phyloP scores from a whole-genome alignment of 2,797 vertebrate genomes.

The Fundulus diaphanus region DNA sequence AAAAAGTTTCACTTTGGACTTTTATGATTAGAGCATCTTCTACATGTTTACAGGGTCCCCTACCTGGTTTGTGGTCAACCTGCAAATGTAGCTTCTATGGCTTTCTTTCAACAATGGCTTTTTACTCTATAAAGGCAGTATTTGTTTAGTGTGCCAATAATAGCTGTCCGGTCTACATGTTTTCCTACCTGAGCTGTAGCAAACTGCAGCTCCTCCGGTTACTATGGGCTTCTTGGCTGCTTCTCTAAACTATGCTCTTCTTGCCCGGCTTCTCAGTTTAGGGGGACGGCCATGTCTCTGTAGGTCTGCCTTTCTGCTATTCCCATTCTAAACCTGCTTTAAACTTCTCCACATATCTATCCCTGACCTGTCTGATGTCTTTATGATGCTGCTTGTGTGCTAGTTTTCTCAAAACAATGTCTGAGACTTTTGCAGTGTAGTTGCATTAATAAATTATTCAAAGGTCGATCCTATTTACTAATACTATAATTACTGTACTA shows the following conservation, averaged over 20 bases:
- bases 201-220: not conserved
- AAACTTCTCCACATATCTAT: not conserved
- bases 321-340: not conserved
- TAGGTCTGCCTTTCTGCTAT: not conserved
- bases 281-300: not conserved
- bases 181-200: too few species aligned
- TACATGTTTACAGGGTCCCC: not conserved
- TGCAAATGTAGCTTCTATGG: not conserved
- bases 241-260: not conserved
- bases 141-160: not conserved
- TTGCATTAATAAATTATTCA: too few species aligned
- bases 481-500: too few species aligned
- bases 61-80: not conserved
- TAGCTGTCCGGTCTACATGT: not conserved
- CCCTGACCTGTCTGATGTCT: too few species aligned
- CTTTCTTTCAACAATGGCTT: not conserved
- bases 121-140: not conserved
- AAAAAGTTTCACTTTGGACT: too few species aligned
- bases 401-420: too few species aligned
- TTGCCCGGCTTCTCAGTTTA: not conserved
- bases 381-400: too few species aligned
- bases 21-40: slow-evolving; percentile 1
- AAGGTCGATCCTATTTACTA: too few species aligned
- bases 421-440: too few species aligned
- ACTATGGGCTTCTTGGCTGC: not conserved